Conservation (phyloP, 2,113 vertebrate species). For the Tympanuchus pallidicinctus region DNA sequence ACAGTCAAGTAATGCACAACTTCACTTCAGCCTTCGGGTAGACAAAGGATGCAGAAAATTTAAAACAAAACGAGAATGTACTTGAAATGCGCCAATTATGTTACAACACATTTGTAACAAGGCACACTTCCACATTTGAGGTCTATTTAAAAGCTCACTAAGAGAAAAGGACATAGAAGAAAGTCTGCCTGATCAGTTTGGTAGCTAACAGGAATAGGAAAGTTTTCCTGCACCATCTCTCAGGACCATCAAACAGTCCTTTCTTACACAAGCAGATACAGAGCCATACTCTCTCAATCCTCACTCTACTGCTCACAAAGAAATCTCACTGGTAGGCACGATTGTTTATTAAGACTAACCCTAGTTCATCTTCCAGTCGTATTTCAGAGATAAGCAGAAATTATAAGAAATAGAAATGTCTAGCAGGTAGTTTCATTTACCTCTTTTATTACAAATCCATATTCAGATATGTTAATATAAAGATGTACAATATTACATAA, state of each 20-base stretch:
- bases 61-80: neutral
- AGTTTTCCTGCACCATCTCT: neutral
- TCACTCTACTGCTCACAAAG: neutral
- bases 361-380: constrained; percentile 19
- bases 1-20: neutral
- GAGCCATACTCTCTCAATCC: neutral
- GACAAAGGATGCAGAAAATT: neutral
- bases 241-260: constrained; percentile 5
- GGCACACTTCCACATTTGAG: constrained; percentile 5
- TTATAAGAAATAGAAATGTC: constrained; percentile 39
- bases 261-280: constrained; percentile 22
- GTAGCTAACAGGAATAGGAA: constrained; percentile 25
- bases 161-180: constrained; percentile 17
- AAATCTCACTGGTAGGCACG: neutral
- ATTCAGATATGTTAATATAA: constrained; percentile 89
- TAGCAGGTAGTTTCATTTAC: constrained; percentile 71
- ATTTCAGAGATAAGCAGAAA: constrained; percentile 52
- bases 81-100: constrained; percentile 4
- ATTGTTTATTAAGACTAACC: neutral
- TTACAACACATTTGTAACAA: constrained; percentile 19
- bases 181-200: constrained; percentile 34
- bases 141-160: constrained; percentile 36
- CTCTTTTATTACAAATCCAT: constrained; percentile 81
- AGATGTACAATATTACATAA: constrained; percentile 89
- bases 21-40: neutral